Conservation (phyloP, 2,797 vertebrate species). For the Coranthus polyacanthus region DNA sequence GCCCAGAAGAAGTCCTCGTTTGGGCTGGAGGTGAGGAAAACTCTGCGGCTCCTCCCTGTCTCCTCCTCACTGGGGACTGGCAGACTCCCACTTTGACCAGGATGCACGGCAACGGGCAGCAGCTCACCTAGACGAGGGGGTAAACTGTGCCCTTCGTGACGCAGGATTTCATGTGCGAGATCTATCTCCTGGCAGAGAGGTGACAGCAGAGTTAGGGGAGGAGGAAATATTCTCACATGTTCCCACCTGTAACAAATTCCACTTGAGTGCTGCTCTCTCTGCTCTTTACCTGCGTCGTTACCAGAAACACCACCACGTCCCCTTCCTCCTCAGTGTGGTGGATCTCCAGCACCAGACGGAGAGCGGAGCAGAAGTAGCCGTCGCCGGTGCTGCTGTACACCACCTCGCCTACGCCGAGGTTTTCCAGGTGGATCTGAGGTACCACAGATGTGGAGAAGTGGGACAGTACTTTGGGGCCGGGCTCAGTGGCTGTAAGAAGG, state of each 20-base stretch:
- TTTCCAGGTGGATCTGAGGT: constrained; percentile 81
- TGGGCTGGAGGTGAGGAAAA: constrained; percentile 88
- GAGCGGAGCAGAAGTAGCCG: constrained; percentile 83
- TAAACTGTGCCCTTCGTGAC: constrained; percentile 81
- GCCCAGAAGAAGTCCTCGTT: constrained; percentile 89
- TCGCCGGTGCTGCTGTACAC: constrained; percentile 83
- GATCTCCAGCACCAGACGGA: constrained; percentile 89
- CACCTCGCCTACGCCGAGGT: constrained; percentile 74
- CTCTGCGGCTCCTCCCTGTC: constrained; percentile 76
- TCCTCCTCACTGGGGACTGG: constrained; percentile 66
- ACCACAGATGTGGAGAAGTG: constrained; percentile 67
- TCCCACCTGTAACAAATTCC: too few species aligned
- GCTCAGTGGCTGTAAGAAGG: constrained; percentile 79
- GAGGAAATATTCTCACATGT: constrained; percentile 9
- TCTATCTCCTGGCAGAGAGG: constrained; percentile 86
- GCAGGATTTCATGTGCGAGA: constrained; percentile 86
- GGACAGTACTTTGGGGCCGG: constrained; percentile 70
- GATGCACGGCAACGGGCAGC: constrained; percentile 85
- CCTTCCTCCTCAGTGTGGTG: constrained; percentile 86
- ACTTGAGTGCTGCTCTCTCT: background rate
- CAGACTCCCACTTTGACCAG: constrained; percentile 76
- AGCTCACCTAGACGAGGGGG: constrained; percentile 85
- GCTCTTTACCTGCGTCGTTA: constrained; percentile 84
- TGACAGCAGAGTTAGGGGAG: background rate
- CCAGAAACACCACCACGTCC: constrained; percentile 88